A percentile compares a stretch with the other conserved stretches of the same genome.
Conservation (phyloP, 2,113 vertebrate species). For the Trachemys scripta region DNA sequence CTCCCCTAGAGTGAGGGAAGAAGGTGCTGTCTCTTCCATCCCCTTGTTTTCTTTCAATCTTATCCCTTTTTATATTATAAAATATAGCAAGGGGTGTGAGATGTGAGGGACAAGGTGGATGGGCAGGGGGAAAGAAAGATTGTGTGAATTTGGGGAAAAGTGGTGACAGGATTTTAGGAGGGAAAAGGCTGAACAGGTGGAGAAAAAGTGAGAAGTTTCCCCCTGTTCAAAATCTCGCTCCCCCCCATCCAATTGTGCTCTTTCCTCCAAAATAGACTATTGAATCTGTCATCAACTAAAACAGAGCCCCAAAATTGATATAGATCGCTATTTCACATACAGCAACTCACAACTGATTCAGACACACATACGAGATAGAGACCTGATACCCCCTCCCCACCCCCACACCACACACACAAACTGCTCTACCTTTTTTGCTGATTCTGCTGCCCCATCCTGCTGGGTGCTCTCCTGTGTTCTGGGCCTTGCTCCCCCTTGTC, state of each 20-base stretch:
- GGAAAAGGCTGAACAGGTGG: neutral
- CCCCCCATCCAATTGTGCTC: no score
- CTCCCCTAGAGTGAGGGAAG: neutral
- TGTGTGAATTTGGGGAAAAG: neutral
- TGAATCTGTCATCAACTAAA: neutral
- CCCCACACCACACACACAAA: neutral
- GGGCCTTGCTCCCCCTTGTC: neutral
- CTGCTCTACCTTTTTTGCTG: neutral
- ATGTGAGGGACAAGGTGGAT: neutral
- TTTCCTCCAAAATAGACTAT: neutral
- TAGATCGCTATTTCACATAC: neutral
- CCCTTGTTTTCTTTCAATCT: neutral
- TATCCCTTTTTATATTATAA: neutral
- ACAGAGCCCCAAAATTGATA: neutral
- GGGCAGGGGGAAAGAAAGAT: neutral
- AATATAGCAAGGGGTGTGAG: neutral
- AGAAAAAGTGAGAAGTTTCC: neutral
- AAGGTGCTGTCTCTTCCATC: neutral
- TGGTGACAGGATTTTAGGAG: neutral
- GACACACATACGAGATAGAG: neutral
- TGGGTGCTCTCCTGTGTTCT: neutral
- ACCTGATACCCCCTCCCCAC: neutral
- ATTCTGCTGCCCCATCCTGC: neutral
- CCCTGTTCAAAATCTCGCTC: neutral
- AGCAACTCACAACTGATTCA: neutral